Evolutionary conservation across 2,797 vertebrate genomes (phyloP).

Genomic region (Pangasius mekongensis): DNA sequence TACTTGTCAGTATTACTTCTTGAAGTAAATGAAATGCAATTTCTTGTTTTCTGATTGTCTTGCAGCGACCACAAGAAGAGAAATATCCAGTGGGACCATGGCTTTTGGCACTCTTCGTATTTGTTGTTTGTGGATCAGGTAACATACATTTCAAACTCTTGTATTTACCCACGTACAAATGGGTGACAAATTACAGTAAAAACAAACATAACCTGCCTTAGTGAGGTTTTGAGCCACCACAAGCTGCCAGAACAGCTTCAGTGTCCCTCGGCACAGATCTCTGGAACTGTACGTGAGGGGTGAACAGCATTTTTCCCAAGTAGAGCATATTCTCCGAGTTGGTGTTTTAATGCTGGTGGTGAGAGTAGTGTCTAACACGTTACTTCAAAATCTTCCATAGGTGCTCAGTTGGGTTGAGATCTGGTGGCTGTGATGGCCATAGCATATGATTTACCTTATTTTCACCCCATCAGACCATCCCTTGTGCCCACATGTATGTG

Average conservation of each 20-base stretch:
- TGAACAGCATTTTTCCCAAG: neutral
- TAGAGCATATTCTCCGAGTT: neutral
- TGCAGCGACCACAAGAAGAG: conserved; percentile 75
- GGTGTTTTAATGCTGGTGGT: neutral
- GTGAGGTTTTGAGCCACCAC: neutral
- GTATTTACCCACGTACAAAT: neutral
- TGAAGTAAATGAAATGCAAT: neutral
- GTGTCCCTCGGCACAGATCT: neutral
- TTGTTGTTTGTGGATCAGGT: conserved; percentile 78
- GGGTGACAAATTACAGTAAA: neutral
- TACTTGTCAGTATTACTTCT: neutral
- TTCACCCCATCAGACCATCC: neutral
- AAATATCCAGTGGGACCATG: conserved; percentile 75
- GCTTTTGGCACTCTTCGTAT: conserved; percentile 72
- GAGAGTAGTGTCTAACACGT: neutral
- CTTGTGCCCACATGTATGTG: neutral
- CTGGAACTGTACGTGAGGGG: neutral
- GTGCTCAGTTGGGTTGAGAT: neutral
- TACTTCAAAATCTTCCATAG: neutral
- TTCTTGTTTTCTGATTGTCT: conserved; percentile 37
- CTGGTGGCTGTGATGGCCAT: neutral
- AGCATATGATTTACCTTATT: neutral
- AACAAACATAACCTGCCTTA: neutral
- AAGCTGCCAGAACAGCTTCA: neutral
- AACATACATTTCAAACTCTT: conserved; percentile 31